Evolutionary conservation across 2,888 invertebrate species (phyloP), one percentile per base, ranked within the genome.

Genomic region (Tinea pellionella): DNA sequence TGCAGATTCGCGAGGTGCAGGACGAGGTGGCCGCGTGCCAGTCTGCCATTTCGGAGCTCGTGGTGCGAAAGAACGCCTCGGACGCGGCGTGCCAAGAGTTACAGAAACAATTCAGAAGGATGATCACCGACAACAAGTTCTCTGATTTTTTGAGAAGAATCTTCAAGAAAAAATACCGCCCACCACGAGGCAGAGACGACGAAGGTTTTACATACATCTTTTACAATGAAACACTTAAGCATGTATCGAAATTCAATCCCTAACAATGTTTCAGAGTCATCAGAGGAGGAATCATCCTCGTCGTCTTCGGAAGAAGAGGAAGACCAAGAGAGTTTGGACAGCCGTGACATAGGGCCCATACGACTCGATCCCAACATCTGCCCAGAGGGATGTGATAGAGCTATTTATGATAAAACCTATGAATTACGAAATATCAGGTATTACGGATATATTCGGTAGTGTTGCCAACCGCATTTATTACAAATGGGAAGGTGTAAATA

Each of bases 141-240:
- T 90, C 89, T 6, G 92, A 93, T 67, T 96, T 95, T 70, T 76
- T 97, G 47, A 89, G 90, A 16, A 91, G 92, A 68, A 95, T 97
- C 61, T 96, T 93, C 69, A 94, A 92, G 70, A 96, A 95, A 72
- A 95, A 94, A 69, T 94, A 92, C 68, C 93, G 92, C 63, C 90
- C 92, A 6, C 91, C 91, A 0, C 93, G 92, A 68, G 80, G 82
- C 0, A 79, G 88, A 4, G 86, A 86, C 63, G 86, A 85, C 86
- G 68, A 19, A 37, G 18, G 57, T 15, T n/a, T 24, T n/a, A 37
- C 37, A 32, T 58, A 30, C 4, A 47, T n/a, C n/a, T n/a, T n/a
- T n/a, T n/a, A n/a, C n/a, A n/a, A n/a, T n/a, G n/a, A n/a, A n/a
- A 51, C 8, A n/a, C 1, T 15, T 13, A 30, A n/a, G 29, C 11